Base-by-base conservation (phyloP, 2,888 invertebrate species). In the Drosophila limbata region DNA sequence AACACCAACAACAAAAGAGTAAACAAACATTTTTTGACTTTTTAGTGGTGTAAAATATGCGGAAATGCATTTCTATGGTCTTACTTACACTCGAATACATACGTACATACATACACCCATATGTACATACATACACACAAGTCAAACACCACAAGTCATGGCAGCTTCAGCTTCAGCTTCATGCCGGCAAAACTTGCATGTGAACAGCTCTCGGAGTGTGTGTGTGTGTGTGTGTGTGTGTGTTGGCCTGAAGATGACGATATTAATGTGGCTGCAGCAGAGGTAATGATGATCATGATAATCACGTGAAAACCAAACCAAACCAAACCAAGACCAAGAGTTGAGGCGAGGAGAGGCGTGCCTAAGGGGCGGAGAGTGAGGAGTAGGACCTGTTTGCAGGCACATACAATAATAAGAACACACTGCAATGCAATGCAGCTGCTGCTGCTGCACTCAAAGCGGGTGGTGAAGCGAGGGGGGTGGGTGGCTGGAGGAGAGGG, bases 61-160 rank as follows among this genome's bases (percentile, higher is more conserved):
- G 88, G 88, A 88, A 88, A 88, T 88, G 85, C 89, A 88, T 88
- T 89, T 88, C 85, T 77, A 88, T 85, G 81, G 81, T 79, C 86
- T 84, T 81, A 85, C 80, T 79, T 75, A 79, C 77, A 79, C 74
- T 59, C 64, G 48, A 17, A 57, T 53, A 50, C 21, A 51, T 4
- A 42, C 9, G 61, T 61, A 75, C 81, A 79, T 53, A 50, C 21
- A 51, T 4, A 42, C 9, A 61, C 57, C 72, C 81, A 79, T 3
- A 50, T 11, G 40, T 6, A 42, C 5, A 66, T 3, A 50, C 19
- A 53, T 4, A 40, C 5, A 65, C 65, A 77, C 81, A 79, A 82
- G 65, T 72, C 73, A 81, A 83, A 79, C 81, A 81, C 69, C 81
- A 81, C 78, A 84, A 83, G 81, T 79, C 84, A 77, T 83, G 81